phyloP scores from a whole-genome alignment of 2,888 invertebrate species.

The Thymelicus sylvestris region DNA sequence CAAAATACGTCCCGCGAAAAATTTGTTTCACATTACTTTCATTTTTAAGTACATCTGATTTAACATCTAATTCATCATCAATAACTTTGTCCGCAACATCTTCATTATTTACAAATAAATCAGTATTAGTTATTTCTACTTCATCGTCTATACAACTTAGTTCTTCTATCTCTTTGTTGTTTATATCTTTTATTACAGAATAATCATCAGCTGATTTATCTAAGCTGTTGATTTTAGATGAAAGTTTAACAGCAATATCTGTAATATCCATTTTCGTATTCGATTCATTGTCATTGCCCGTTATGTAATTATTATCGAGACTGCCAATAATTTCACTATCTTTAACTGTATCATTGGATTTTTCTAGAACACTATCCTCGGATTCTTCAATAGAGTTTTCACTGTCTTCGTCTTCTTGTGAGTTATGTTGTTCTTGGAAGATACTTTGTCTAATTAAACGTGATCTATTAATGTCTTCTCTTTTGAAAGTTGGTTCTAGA shows the following conservation, averaged over 20 bases:
- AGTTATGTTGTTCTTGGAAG: slow-evolving; percentile 26
- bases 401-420: slow-evolving; percentile 34
- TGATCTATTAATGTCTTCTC: slow-evolving; percentile 59
- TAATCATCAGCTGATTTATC: background rate
- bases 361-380: slow-evolving; percentile 50
- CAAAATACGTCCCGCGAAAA: slow-evolving; percentile 52
- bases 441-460: slow-evolving; percentile 49
- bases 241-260: background rate
- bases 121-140: slow-evolving; percentile 7
- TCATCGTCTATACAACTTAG: slow-evolving; percentile 9
- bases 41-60: slow-evolving; percentile 2
- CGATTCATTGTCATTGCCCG: slow-evolving; percentile 47
- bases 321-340: slow-evolving; percentile 43
- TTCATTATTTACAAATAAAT: background rate
- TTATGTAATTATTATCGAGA: slow-evolving; percentile 43
- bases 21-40: background rate
- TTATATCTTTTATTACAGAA: background rate
- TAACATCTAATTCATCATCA: slow-evolving; percentile 3
- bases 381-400: slow-evolving; percentile 44
- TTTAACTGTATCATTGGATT: slow-evolving; percentile 51
- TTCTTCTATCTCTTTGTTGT: background rate
- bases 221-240: slow-evolving; percentile 1
- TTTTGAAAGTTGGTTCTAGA: slow-evolving; percentile 68
- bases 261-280: slow-evolving; percentile 1
- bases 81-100: slow-evolving; percentile 30